Evolutionary conservation across 2,113 vertebrate species (phyloP).

Genomic region (Prunella fulvescens): DNA sequence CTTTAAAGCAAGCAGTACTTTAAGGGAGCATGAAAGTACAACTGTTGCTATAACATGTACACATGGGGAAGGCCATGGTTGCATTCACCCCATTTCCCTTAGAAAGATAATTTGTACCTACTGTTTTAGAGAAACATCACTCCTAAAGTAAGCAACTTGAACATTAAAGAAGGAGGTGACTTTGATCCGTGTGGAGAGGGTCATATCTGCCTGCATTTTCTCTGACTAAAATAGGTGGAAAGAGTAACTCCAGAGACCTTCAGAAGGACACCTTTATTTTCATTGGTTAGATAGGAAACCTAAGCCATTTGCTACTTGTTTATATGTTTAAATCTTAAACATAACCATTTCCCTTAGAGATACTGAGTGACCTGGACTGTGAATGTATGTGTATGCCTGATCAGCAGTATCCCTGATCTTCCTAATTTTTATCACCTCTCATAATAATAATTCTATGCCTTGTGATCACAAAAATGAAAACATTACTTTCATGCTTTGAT

Average conservation of each 20-base stretch:
- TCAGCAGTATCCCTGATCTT: background rate
- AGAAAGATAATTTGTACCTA: background rate
- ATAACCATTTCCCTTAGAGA: background rate
- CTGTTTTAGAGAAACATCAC: background rate
- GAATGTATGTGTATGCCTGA: background rate
- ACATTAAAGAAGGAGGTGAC: background rate
- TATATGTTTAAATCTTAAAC: background rate
- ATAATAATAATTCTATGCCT: background rate
- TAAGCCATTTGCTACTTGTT: background rate
- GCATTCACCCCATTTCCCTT: background rate
- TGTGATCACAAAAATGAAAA: background rate
- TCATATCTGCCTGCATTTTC: background rate
- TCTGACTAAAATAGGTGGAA: background rate
- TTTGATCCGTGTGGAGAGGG: background rate
- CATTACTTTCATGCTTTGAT: background rate
- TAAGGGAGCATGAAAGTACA: background rate
- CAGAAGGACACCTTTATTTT: background rate
- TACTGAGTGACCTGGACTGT: background rate
- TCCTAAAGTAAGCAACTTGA: background rate
- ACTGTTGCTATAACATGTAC: accelerated
- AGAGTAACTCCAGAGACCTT: background rate
- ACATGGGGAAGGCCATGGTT: background rate
- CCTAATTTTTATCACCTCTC: background rate
- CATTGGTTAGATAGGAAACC: background rate
- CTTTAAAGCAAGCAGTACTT: background rate